Evolutionary conservation across 2,888 invertebrate species (phyloP), one percentile per base, ranked within the genome.

Genomic region (Xestobium rufovillosum): DNA sequence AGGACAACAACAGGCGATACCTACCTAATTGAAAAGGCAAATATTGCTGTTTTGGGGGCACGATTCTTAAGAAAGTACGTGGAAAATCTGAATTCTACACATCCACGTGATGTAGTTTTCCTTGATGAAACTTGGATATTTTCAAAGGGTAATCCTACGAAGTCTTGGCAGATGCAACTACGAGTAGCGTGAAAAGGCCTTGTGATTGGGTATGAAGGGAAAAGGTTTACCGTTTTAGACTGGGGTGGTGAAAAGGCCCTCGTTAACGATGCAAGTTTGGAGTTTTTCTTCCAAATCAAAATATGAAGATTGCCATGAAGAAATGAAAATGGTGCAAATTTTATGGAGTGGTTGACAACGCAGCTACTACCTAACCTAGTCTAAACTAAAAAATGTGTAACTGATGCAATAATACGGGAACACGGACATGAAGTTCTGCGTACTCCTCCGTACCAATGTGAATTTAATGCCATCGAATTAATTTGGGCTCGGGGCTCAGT

Each of bases 51-150:
- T 19, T 8, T 19, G 23, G 6, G 23, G n/a, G 6, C 6, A 8
- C 23, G n/a, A n/a, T 19, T 19, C n/a, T n/a, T 19, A n/a, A 19
- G 23, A 19, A 19, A 19, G n/a, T 19, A 19, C n/a, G n/a, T 19
- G 23, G 23, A 19, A 19, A 19, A 19, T 19, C n/a, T 19, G n/a
- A 6, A 19, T 8, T 8, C 6, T n/a, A 19, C 6, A 6, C n/a
- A 19, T n/a, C n/a, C 23, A 19, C 6, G 23, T 8, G 23, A 19
- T 19, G n/a, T 19, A 8, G 23, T 19, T 19, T 19, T 19, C n/a
- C 23, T 19, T 19, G 23, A 19, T 19, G 23, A 19, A 19, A 19
- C 23, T 8, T 19, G 23, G 23, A n/a, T 19, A n/a, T 19, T 19
- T n/a, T 19, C 23, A 19, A 19, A 19, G n/a, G 23, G 23, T n/a